Evolutionary conservation across 2,888 invertebrate species (phyloP).

Genomic region (Mesoligia furuncula): DNA sequence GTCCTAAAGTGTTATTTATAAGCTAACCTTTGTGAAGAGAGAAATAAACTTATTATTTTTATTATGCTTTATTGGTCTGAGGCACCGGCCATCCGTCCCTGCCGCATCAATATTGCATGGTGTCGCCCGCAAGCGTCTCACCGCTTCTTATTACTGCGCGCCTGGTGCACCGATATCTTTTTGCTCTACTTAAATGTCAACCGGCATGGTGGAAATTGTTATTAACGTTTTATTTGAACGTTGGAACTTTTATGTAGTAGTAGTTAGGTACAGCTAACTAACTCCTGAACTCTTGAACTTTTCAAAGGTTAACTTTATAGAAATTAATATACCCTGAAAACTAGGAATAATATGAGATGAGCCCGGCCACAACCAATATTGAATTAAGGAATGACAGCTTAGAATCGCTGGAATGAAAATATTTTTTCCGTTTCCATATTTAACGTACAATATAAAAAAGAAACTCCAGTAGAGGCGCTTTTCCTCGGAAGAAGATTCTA

Average conservation of each 20-base stretch:
- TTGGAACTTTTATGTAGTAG: neutral
- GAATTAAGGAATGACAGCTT: constrained; percentile 17
- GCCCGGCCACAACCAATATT: neutral
- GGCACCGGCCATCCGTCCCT: constrained; percentile 46
- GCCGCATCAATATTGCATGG: constrained; percentile 76
- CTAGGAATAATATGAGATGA: neutral
- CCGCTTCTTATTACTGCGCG: constrained; percentile 70
- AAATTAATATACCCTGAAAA: neutral
- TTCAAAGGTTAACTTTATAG: too few species aligned
- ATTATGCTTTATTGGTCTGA: too few species aligned
- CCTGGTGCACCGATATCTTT: constrained; percentile 69
- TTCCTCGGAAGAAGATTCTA: constrained; percentile 60
- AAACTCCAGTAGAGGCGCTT: constrained; percentile 30
- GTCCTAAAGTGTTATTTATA: too few species aligned
- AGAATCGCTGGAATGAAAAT: constrained; percentile 5
- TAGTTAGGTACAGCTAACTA: neutral
- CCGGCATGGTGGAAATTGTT: constrained; percentile 38
- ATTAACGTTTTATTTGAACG: constrained; percentile 4
- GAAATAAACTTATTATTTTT: too few species aligned
- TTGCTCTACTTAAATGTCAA: constrained; percentile 61
- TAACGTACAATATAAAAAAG: constrained; percentile 31
- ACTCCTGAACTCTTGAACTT: neutral
- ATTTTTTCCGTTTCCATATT: constrained; percentile 12
- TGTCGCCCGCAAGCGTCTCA: constrained; percentile 64
- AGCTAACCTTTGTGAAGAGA: too few species aligned